Evolutionary conservation across 2,113 vertebrate genomes (phyloP).

Genomic region (Brachyistius frenatus): DNA sequence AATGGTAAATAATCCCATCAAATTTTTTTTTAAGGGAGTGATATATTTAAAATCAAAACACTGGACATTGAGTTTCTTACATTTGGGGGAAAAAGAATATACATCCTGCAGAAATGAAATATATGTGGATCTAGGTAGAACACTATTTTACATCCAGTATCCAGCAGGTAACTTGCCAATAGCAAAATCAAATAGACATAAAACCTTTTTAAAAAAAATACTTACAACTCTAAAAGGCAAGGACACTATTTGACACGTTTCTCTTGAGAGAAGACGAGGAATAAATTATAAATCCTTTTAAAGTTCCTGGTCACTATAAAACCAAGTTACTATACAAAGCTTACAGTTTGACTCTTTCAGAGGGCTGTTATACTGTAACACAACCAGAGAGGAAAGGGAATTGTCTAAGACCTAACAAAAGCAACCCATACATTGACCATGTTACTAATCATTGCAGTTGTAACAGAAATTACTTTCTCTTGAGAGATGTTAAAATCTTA

Average conservation of each 20-base stretch:
- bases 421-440: neutral
- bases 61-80: neutral
- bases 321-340: conserved; percentile 7
- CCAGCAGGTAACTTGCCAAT: neutral
- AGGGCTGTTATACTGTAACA: too few relatives aligned
- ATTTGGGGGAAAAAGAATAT: neutral
- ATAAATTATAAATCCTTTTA: conserved; percentile 6
- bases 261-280: neutral
- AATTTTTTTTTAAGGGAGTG: neutral
- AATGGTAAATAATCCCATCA: neutral
- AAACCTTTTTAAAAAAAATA: conserved; percentile 6
- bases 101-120: neutral
- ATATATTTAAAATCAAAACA: neutral
- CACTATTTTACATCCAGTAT: neutral
- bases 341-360: neutral
- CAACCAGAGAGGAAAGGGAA: neutral
- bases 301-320: conserved; percentile 5
- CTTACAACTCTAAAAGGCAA: neutral
- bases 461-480: neutral
- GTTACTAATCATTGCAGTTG: neutral
- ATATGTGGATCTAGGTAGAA: neutral
- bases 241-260: neutral
- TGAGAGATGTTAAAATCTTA: neutral
- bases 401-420: neutral
- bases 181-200: neutral